A percentile compares a stretch with the other conserved stretches of the same genome.
phyloP scores from a whole-genome alignment of 2,797 vertebrate genomes.

The Phoxinus dragarum region DNA sequence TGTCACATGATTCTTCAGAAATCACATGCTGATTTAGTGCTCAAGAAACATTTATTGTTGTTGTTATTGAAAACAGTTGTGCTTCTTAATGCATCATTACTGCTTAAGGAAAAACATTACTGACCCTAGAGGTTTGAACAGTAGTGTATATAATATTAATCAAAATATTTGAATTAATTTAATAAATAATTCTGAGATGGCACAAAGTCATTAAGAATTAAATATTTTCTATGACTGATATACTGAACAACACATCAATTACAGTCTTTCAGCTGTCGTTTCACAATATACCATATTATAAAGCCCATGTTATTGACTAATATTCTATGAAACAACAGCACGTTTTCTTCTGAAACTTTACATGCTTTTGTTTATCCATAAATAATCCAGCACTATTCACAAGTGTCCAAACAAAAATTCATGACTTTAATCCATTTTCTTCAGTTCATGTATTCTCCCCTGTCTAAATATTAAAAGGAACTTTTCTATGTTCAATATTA shows the following conservation, averaged over 20 bases:
- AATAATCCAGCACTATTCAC: not conserved
- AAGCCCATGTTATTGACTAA: not conserved
- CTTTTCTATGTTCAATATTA: not conserved
- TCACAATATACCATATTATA: not conserved
- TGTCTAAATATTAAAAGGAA: not conserved
- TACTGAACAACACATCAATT: not conserved
- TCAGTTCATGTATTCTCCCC: not conserved
- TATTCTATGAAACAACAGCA: not conserved
- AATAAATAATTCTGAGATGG: not conserved
- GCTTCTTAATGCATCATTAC: not conserved
- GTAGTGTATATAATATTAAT: not conserved
- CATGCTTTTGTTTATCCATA: not conserved
- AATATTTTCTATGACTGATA: not conserved
- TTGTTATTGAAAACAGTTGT: not conserved
- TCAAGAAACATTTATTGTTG: not conserved
- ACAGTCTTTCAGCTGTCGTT: not conserved
- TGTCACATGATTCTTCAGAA: not conserved
- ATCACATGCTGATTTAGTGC: not conserved
- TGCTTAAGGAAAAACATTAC: not conserved
- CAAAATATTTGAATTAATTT: not conserved
- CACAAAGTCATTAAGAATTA: not conserved
- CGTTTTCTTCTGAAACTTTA: not conserved
- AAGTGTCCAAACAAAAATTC: not conserved
- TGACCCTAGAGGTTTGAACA: not conserved
- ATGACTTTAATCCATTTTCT: not conserved